Evolutionary conservation across 1,140 invertebrate genomes (phyloP), one percentile per base, ranked within the genome.

Genomic region (Ectropis grisescens): DNA sequence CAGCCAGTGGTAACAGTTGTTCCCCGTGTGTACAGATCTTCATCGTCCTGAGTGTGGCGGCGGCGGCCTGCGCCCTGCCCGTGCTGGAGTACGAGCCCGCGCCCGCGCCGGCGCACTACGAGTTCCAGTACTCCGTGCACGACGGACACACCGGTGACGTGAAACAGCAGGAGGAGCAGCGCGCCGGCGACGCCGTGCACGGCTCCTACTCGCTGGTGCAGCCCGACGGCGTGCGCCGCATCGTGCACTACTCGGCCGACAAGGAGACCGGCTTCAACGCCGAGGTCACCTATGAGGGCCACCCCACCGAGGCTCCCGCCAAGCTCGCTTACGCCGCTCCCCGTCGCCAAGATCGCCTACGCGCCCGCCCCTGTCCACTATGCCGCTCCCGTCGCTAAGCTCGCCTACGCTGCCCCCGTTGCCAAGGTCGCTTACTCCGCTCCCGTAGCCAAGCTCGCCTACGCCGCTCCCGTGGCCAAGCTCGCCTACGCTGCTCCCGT

Each of bases 101-200:
- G 10, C 82, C 84, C 45, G 80, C 83, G 23, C 85, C 86, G 8
- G 87, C 87, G 2, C 85, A 88, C 47, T 90, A 90, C 78, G 85
- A 86, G 34, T 90, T 87, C 58, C 76, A 83, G n/a, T 89, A 89
- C 58, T 85, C 86, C 32, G 86, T 90, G 1, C 86, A 88, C 45
- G 88, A 90, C 52, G 81, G 59, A n/a, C 64, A 80, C 46, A 81
- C 53, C 35, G 80, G 84, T 10, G 82, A 85, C 48, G 48, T 76
- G 13, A 83, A 84, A 57, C 49, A 65, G 34, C 75, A 82, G 44
- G 54, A 71, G 31, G 82, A 84, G 40, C 51, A 62, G 25, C 62
- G 79, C 37, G 53, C 54, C 16, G 88, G 88, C 11, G 86, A 89
- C 54, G 82, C 86, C 35, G 88, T 89, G 9, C 84, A 86, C 50